Evolutionary conservation across 1,140 invertebrate genomes (phyloP).

Genomic region (Chlorops oryzae): DNA sequence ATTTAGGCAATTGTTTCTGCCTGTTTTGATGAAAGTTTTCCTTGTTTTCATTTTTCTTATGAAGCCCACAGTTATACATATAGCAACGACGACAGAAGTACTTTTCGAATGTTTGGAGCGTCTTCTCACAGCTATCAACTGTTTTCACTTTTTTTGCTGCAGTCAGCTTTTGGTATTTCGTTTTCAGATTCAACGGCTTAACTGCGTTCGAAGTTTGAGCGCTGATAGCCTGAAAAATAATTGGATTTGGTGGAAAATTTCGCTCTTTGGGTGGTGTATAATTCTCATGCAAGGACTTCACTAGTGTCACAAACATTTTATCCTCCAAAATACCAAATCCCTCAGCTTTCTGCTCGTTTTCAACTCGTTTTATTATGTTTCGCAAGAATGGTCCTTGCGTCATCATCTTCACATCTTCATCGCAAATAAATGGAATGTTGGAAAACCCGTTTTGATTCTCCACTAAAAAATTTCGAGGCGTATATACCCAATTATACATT

Average conservation of each 20-base stretch:
- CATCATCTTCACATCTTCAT: conserved; percentile 90
- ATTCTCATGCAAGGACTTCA: conserved; percentile 72
- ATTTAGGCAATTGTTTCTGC: conserved; percentile 37
- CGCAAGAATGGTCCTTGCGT: conserved; percentile 94
- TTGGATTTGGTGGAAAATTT: too few species aligned
- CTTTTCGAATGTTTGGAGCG: too few species aligned
- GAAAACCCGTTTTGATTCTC: conserved; percentile 97
- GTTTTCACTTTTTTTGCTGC: too few species aligned
- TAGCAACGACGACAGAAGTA: too few species aligned
- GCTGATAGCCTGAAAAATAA: too few species aligned
- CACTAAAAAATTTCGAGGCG: conserved; percentile 97
- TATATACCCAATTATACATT: conserved; percentile 97
- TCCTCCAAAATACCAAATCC: conserved; percentile 90
- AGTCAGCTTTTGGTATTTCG: too few species aligned
- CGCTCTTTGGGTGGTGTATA: conserved; percentile 56
- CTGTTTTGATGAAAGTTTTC: conserved; percentile 34
- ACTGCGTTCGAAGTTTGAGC: too few species aligned
- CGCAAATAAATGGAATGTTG: conserved; percentile 98
- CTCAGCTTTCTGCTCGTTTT: conserved; percentile 86
- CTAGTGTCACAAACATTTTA: conserved; percentile 86
- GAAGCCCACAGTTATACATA: too few species aligned
- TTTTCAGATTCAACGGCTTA: too few species aligned
- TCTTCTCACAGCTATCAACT: too few species aligned
- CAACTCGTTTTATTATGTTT: conserved; percentile 97
- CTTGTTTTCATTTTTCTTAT: too few species aligned